Evolutionary conservation across 2,888 invertebrate species (phyloP).

Genomic region (Torymus auratus): DNA sequence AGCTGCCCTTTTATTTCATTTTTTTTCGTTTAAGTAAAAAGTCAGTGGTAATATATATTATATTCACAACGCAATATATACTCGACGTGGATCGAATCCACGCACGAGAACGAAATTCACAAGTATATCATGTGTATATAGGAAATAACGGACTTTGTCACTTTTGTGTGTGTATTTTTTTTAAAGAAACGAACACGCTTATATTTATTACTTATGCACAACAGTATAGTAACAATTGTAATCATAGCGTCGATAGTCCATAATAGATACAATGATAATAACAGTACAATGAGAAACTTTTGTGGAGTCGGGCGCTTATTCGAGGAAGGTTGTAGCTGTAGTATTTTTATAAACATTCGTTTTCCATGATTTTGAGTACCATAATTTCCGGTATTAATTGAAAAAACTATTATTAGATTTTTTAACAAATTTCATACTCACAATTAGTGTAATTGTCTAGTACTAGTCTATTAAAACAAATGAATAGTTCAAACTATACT

Average conservation of each 20-base stretch:
- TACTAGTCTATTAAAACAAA: no score
- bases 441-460: no score
- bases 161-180: not conserved
- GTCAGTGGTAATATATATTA: no score
- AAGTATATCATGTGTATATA: not conserved
- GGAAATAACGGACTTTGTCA: not conserved
- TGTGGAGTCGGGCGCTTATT: conserved; percentile 27
- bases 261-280: conserved; percentile 39
- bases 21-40: no score
- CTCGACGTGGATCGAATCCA: not conserved
- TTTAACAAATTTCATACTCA: no score
- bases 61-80: no score
- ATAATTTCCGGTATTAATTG: no score
- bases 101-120: not conserved
- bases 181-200: conserved; percentile 44
- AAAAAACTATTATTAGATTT: no score
- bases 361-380: not conserved
- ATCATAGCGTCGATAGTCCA: conserved; percentile 38
- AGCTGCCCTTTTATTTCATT: no score
- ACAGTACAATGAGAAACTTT: conserved; percentile 37
- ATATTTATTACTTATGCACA: conserved; percentile 53
- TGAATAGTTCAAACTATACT: no score
- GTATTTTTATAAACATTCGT: not conserved
- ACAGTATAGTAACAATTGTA: conserved; percentile 53
- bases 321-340: conserved; percentile 1